Percentiles rank a stretch among this genome's conserved stretches.
Evolutionary conservation across 2,888 invertebrate genomes (phyloP).

Genomic region (Eremobia ochroleuca): DNA sequence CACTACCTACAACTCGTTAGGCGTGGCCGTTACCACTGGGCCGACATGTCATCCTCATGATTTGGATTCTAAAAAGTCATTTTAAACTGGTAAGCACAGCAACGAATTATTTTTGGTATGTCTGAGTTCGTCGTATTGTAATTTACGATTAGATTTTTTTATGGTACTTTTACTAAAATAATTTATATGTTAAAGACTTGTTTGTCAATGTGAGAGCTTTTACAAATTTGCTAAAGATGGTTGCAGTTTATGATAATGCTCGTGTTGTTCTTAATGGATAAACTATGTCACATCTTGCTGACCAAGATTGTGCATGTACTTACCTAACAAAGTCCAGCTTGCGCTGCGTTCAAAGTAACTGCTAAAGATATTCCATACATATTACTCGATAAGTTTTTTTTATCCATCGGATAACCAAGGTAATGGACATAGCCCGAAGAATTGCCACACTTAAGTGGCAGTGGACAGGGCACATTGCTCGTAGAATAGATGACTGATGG

Average conservation of each 20-base stretch:
- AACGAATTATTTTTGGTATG: no score
- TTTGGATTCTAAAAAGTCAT: not conserved
- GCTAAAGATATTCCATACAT: not conserved
- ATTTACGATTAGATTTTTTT: not conserved
- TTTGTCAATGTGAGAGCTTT: not conserved
- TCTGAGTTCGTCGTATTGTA: not conserved
- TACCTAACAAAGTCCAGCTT: not conserved
- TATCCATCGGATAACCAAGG: not conserved
- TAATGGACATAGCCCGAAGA: not conserved
- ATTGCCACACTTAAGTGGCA: not conserved
- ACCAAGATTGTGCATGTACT: not conserved
- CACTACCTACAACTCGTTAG: no score
- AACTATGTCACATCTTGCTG: slow-evolving; percentile 4
- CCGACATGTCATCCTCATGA: not conserved
- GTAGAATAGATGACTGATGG: not conserved
- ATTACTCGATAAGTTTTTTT: not conserved
- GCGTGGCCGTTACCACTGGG: no score
- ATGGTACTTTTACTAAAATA: not conserved
- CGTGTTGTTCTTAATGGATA: slow-evolving; percentile 19
- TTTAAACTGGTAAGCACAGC: not conserved
- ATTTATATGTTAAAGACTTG: not conserved
- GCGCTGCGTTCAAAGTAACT: not conserved
- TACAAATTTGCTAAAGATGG: slow-evolving; percentile 1
- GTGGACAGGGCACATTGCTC: not conserved
- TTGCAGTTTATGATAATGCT: not conserved